Base-by-base conservation (phyloP, 30 jellyfish, hydroid and myxozoan genomes). In the Aurelia coerulea region DNA sequence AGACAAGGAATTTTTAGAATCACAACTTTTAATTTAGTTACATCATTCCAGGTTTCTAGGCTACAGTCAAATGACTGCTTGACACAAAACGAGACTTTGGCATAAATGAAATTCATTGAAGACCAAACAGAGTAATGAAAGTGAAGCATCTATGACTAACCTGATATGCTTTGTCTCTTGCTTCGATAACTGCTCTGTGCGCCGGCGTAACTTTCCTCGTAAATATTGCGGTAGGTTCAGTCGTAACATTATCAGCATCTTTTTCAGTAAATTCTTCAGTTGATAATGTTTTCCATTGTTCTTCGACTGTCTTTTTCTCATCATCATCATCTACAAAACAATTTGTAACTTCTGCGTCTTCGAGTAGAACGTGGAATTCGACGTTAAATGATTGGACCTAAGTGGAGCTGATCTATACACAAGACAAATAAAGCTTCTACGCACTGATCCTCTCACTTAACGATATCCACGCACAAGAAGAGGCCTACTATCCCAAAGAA, bases 151-250 rank as follows among this genome's bases (percentile, higher is more conserved):
- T 1, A 49, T 8, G 0, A 19, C 90, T 12, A 39, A 88, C 97
- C 91, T 80, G 34, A 66, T 18, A 88, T 34, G 87, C 84, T 10
- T 29, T 54, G 63, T 88, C 87, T 65, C 97, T 62, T 35, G 97
- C 97, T 58, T 73, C 72, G 53, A 88, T 73, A 39, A 80, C 92
- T 5, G 91, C 97, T 59, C 46, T 76, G 56, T 88, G 97, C 15
- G 86, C 89, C 14, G 64, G 62, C 17, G 97, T 88, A 14, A 78
- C 60, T 41, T 88, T 80, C 34, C 88, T 69, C 15, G 58, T 80
- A 3, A 41, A 3, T 29, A 65, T 73, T 52, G 56, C 35, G 50
- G 59, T 29, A 29, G 49, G 49, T 19, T 70, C 88, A 14, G 49
- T 66, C 53, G 70, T 23, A 60, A 60, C 31, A 60, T 5, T 31